Conservation (phyloP, 2,113 vertebrate genomes). For the Acanthisitta chloris region DNA sequence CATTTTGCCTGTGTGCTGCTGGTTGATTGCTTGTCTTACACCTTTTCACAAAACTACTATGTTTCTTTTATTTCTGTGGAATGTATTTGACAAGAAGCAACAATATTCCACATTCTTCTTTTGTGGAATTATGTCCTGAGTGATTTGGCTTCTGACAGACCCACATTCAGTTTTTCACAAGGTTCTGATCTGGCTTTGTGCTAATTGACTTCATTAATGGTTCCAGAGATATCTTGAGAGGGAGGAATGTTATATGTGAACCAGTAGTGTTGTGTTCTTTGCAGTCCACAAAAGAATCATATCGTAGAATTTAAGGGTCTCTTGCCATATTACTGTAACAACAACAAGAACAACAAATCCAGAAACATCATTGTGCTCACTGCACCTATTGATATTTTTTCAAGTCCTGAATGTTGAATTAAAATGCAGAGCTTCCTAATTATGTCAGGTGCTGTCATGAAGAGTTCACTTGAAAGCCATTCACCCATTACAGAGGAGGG, state of each 20-base stretch:
- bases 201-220: background rate
- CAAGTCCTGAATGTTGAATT: background rate
- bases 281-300: background rate
- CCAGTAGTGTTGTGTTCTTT: background rate
- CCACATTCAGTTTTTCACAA: background rate
- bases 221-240: background rate
- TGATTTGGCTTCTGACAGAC: background rate
- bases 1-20: rapidly evolving
- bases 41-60: background rate
- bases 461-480: background rate
- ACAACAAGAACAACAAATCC: background rate
- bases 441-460: slow-evolving; percentile 9
- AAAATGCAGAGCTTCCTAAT: slow-evolving; percentile 3
- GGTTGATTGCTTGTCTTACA: background rate
- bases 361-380: background rate
- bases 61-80: background rate
- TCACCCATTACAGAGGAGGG: background rate
- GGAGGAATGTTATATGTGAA: background rate
- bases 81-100: background rate
- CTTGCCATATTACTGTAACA: background rate
- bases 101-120: background rate
- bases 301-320: too few species aligned
- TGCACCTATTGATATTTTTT: background rate
- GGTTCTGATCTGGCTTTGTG: background rate
- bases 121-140: background rate